Conservation (phyloP, 2,113 vertebrate species). For the Xiphorhynchus elegans region DNA sequence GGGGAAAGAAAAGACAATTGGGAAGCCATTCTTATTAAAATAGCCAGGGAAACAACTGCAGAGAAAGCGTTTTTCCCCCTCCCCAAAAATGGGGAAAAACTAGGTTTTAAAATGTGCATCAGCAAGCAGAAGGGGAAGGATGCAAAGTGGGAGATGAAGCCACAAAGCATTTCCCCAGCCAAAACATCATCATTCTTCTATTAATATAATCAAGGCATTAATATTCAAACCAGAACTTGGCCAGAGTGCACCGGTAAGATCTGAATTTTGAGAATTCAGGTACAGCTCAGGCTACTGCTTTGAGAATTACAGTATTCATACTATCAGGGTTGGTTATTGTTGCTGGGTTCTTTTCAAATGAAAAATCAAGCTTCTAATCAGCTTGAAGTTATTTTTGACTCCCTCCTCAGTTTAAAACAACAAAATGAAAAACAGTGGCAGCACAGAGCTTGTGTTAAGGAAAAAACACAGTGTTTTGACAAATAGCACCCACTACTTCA, state of each 20-base stretch:
- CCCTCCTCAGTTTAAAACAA: not conserved
- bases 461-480: not conserved
- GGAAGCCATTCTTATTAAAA: not conserved
- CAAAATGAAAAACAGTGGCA: not conserved
- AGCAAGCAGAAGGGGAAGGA: not conserved
- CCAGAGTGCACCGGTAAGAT: not conserved
- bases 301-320: not conserved
- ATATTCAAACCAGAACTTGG: not conserved
- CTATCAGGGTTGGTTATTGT: not conserved
- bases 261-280: not conserved
- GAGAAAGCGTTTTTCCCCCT: not conserved
- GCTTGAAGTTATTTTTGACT: not conserved
- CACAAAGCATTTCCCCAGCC: not conserved
- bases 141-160: not conserved
- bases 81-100: not conserved
- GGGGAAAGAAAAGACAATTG: not conserved
- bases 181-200: not conserved
- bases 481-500: conserved; percentile 8
- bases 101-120: not conserved
- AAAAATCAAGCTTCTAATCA: not conserved
- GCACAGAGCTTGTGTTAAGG: not conserved
- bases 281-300: not conserved
- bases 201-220: not conserved
- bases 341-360: not conserved
- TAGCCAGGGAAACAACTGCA: not conserved